Conservation (phyloP, 2,888 invertebrate genomes). For the Eupithecia pulchellata region DNA sequence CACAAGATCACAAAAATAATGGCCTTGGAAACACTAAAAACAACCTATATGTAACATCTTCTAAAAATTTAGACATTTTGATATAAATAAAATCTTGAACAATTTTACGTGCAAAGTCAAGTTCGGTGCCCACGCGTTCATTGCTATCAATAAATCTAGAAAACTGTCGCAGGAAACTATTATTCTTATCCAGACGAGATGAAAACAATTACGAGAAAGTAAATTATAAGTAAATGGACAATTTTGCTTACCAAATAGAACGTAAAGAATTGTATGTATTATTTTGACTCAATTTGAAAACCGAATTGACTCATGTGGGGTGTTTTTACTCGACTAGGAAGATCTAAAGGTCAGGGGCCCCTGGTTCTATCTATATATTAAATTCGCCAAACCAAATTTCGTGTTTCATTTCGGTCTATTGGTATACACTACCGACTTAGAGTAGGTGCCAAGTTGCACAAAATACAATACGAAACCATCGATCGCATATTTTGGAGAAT, state of each 20-base stretch:
- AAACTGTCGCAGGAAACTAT: constrained; percentile 26
- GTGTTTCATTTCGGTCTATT: no score
- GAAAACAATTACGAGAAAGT: constrained; percentile 14
- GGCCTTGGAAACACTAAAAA: not conserved
- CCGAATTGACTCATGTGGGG: not conserved
- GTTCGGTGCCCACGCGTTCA: constrained; percentile 45
- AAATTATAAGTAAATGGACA: not conserved
- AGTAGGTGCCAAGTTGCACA: no score
- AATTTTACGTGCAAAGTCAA: constrained; percentile 53
- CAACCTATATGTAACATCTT: not conserved
- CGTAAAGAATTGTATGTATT: not conserved
- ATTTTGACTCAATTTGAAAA: not conserved
- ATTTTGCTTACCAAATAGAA: not conserved
- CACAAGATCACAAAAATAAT: not conserved
- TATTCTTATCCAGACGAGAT: constrained; percentile 10
- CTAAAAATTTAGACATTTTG: not conserved
- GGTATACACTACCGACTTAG: no score
- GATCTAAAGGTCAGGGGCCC: no score
- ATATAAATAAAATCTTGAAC: not conserved
- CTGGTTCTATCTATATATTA: no score
- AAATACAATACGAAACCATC: no score
- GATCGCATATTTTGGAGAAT: no score
- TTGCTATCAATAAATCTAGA: constrained; percentile 42
- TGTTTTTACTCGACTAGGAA: not conserved
- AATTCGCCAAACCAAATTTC: no score